Evolutionary conservation across 2,888 invertebrate species (phyloP).

Genomic region (Danaus chrysippus): DNA sequence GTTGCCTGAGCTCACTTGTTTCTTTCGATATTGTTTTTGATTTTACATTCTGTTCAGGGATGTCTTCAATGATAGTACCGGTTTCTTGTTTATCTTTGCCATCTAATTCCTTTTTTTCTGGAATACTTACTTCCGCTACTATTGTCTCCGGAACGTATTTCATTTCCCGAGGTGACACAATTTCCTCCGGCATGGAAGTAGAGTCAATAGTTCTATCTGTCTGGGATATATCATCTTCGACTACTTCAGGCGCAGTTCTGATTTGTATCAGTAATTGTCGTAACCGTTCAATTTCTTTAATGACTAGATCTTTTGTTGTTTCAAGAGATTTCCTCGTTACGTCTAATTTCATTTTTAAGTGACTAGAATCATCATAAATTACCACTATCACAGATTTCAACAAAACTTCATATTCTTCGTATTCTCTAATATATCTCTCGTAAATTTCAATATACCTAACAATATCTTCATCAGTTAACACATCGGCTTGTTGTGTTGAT

Average conservation of each 20-base stretch:
- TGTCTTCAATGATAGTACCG: slow-evolving; percentile 30
- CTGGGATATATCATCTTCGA: slow-evolving; percentile 72
- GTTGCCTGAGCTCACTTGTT: slow-evolving; percentile 19
- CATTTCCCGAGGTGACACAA: slow-evolving; percentile 63
- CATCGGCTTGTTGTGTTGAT: slow-evolving; percentile 57
- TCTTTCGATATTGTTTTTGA: slow-evolving; percentile 16
- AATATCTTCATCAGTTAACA: slow-evolving; percentile 62
- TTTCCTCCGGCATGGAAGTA: slow-evolving; percentile 85
- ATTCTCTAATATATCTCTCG: slow-evolving; percentile 67
- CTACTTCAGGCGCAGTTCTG: slow-evolving; percentile 54
- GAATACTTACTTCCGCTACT: not conserved
- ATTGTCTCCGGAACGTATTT: slow-evolving; percentile 39
- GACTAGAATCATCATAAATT: slow-evolving; percentile 72
- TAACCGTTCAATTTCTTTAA: slow-evolving; percentile 78
- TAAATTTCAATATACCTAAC: slow-evolving; percentile 70
- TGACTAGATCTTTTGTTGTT: slow-evolving; percentile 81
- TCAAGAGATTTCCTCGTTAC: slow-evolving; percentile 77
- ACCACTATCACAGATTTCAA: slow-evolving; percentile 67
- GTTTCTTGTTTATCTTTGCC: not conserved
- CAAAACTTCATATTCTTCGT: slow-evolving; percentile 69
- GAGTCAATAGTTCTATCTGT: slow-evolving; percentile 84
- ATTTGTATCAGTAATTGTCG: slow-evolving; percentile 67
- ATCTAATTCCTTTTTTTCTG: not conserved
- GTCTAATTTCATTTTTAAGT: slow-evolving; percentile 75
- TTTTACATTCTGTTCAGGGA: slow-evolving; percentile 32